Evolutionary conservation across 2,888 invertebrate genomes (phyloP).

Genomic region (Adineta ricciae): DNA sequence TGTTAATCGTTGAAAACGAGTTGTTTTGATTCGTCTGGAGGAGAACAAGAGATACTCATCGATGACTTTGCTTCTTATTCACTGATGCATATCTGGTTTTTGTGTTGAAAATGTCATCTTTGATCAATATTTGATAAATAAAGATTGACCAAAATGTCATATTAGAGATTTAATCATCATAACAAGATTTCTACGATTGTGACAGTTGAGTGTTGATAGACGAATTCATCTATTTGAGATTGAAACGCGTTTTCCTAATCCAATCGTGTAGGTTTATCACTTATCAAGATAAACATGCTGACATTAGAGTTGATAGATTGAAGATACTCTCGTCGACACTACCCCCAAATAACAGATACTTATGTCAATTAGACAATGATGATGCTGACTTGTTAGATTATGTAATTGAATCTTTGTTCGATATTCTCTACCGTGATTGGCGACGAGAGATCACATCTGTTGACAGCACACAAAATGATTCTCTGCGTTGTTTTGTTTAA

Average conservation of each 20-base stretch:
- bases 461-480: background rate
- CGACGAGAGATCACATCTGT: slow-evolving; percentile 6
- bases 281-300: slow-evolving; percentile 6
- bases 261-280: background rate
- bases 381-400: background rate
- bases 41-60: background rate
- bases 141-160: background rate
- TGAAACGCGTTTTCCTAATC: background rate
- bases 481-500: background rate
- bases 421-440: background rate
- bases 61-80: background rate
- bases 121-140: background rate
- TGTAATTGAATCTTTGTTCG: background rate
- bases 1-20: background rate
- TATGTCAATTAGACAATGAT: slow-evolving; percentile 3
- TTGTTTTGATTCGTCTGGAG: background rate
- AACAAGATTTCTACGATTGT: background rate
- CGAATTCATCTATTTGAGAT: background rate
- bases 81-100: background rate
- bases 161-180: background rate
- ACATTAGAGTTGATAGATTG: background rate
- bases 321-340: background rate
- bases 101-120: background rate
- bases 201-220: background rate
- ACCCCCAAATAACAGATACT: background rate